Base-by-base conservation (phyloP, 2,888 invertebrate species). In the Lasioglossum malachurum region DNA sequence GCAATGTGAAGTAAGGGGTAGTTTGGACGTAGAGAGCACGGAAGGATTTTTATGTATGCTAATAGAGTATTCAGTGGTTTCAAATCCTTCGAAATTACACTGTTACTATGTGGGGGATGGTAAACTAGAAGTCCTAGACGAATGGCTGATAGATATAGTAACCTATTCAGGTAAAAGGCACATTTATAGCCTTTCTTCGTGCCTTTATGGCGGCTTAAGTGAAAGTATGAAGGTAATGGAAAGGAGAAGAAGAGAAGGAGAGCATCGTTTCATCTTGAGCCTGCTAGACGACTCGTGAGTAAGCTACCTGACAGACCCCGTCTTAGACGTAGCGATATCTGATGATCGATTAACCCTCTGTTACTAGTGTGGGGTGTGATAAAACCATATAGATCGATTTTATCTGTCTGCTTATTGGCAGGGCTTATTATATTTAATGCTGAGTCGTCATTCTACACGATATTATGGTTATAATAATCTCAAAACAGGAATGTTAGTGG, bases 101-200 rank as follows among this genome's bases (percentile, higher is more conserved):
- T 67, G 31, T 35, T 7, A 35, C 67, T 31, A n/a, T n/a, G 31
- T 8, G 8, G 2, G 67, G 16, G 67, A 67, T 38, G 31, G 35
- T 67, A 67, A 67, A 35, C 67, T 67, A 35, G 4, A 67, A 35
- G 67, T 35, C 23, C 35, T 19, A 31, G 12, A 31, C 14, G 53
- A n/a, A 35, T 67, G 67, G 67, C 35, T 64, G 64, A 64, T 64
- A 31, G 64, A 31, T 67, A 67, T 35, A 35, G 67, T 19, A 67
- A 35, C 19, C 35, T 31, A 67, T 35, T 67, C 67, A 23, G 35
- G 67, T 35, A 35, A 67, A 67, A 23, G 67, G 35, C 35, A 23
- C 67, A 35, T 67, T 67, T 67, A 67, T 67, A 35, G 67, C 67
- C 67, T 35, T 35, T 67, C 67, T 67, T 67, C 67, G 35, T 31